Evolutionary conservation across 2,888 invertebrate species (phyloP).

Genomic region (Venusia cambrica): DNA sequence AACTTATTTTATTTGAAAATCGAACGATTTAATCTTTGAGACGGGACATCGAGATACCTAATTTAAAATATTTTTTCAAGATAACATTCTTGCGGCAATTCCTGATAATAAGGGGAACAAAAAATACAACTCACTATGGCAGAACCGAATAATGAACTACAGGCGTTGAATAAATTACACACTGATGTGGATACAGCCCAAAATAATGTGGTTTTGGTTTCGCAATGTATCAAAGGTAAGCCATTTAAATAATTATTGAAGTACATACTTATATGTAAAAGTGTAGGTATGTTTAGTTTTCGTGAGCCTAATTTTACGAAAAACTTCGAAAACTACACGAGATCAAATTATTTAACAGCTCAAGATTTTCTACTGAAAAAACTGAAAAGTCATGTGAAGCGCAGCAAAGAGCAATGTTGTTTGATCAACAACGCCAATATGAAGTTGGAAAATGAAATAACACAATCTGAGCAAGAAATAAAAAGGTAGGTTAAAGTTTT

Average conservation of each 20-base stretch:
- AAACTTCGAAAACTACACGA: too few relatives aligned
- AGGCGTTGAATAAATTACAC: slow-evolving; percentile 51
- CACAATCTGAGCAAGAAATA: slow-evolving; percentile 53
- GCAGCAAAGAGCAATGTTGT: slow-evolving; percentile 47
- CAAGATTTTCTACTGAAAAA: slow-evolving; percentile 54
- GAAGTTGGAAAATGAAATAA: slow-evolving; percentile 58
- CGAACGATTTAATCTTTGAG: too few relatives aligned
- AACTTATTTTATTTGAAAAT: slow-evolving; percentile 1
- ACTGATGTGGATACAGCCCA: slow-evolving; percentile 57
- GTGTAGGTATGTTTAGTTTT: too few relatives aligned
- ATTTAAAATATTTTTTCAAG: too few relatives aligned
- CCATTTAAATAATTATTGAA: too few relatives aligned
- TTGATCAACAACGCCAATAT: slow-evolving; percentile 51
- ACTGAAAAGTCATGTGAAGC: slow-evolving; percentile 49
- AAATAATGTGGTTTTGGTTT: slow-evolving; percentile 51
- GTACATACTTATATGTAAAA: too few relatives aligned
- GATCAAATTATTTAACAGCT: slow-evolving; percentile 44
- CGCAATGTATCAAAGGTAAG: slow-evolving; percentile 64
- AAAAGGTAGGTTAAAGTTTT: slow-evolving; percentile 58
- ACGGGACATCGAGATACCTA: too few relatives aligned
- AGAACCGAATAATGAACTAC: slow-evolving; percentile 46
- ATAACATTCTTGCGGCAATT: too few relatives aligned
- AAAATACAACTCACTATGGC: slow-evolving; percentile 45
- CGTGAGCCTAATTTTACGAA: too few relatives aligned
- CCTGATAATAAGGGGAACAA: too few relatives aligned